phyloP scores from a whole-genome alignment of 2,888 invertebrate genomes.

The Polyommatus icarus region DNA sequence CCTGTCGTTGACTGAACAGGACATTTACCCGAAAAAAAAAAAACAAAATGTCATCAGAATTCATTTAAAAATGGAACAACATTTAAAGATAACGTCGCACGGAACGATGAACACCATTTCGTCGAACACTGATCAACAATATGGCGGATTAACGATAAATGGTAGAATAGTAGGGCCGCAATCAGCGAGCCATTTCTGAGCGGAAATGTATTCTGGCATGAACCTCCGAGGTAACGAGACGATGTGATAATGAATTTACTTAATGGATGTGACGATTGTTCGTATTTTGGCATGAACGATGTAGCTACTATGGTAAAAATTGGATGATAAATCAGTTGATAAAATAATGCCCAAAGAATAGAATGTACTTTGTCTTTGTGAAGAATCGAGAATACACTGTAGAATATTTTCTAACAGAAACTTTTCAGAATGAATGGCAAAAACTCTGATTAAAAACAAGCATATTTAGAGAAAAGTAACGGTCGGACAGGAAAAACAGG shows the following conservation, averaged over 20 bases:
- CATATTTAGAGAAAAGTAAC: slow-evolving; percentile 23
- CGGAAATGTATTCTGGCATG: slow-evolving; percentile 44
- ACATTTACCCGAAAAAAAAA: slow-evolving; percentile 10
- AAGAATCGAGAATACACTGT: too few relatives aligned
- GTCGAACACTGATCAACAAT: slow-evolving; percentile 39
- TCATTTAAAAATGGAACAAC: slow-evolving; percentile 31
- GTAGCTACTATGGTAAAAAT: neutral
- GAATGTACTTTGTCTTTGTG: neutral
- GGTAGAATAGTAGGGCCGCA: slow-evolving; percentile 33
- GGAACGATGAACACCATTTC: slow-evolving; percentile 37
- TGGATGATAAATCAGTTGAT: too few relatives aligned
- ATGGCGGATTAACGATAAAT: slow-evolving; percentile 42
- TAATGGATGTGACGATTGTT: slow-evolving; percentile 37
- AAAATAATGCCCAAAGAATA: too few relatives aligned
- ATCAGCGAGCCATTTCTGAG: slow-evolving; percentile 41
- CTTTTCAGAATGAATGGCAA: neutral
- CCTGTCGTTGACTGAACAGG: neutral
- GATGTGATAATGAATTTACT: slow-evolving; percentile 43
- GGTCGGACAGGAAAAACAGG: slow-evolving; percentile 5
- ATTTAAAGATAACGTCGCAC: slow-evolving; percentile 37
- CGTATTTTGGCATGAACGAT: neutral
- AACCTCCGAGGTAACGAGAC: slow-evolving; percentile 42
- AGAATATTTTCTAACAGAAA: neutral
- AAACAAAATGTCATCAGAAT: slow-evolving; percentile 26
- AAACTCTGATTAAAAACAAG: slow-evolving; percentile 15